Percentiles rank a stretch among this genome's conserved stretches.
phyloP scores from a whole-genome alignment of 2,888 invertebrate species.

The Philereme transversata region DNA sequence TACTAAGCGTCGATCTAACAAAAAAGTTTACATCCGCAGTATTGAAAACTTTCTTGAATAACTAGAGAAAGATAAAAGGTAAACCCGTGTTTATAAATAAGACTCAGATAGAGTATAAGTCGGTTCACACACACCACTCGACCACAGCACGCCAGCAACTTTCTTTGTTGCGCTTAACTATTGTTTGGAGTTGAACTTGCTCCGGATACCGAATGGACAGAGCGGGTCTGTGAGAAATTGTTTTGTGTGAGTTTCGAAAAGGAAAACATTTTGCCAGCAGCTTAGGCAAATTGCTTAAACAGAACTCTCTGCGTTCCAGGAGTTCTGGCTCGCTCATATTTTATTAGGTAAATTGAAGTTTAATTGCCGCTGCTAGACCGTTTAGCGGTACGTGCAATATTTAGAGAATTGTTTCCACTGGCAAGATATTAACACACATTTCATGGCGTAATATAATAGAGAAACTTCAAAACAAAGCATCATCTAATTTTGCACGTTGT shows the following conservation, averaged over 20 bases:
- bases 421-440: neutral
- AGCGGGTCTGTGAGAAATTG: slow-evolving; percentile 73
- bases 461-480: neutral
- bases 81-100: no score
- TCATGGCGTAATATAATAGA: neutral
- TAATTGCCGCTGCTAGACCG: slow-evolving; percentile 49
- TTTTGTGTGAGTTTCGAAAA: slow-evolving; percentile 78
- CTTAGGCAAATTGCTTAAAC: slow-evolving; percentile 76
- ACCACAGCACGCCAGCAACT: slow-evolving; percentile 63
- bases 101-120: slow-evolving; percentile 41
- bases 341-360: slow-evolving; percentile 66
- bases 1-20: no score
- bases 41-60: no score
- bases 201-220: slow-evolving; percentile 74
- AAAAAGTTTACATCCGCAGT: no score
- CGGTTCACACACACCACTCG: slow-evolving; percentile 57
- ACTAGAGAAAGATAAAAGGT: no score
- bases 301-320: slow-evolving; percentile 44
- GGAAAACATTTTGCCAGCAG: slow-evolving; percentile 79
- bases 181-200: slow-evolving; percentile 77
- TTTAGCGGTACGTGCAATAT: slow-evolving; percentile 31
- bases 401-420: slow-evolving; percentile 22
- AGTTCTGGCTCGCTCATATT: slow-evolving; percentile 62
- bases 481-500: neutral
- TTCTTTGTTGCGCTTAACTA: slow-evolving; percentile 77